These are phyloP conservation scores for Lutjanus argentimaculatus DNA, from an alignment of 2,797 vertebrate genomes.

Conservation along the genomic window DNA sequence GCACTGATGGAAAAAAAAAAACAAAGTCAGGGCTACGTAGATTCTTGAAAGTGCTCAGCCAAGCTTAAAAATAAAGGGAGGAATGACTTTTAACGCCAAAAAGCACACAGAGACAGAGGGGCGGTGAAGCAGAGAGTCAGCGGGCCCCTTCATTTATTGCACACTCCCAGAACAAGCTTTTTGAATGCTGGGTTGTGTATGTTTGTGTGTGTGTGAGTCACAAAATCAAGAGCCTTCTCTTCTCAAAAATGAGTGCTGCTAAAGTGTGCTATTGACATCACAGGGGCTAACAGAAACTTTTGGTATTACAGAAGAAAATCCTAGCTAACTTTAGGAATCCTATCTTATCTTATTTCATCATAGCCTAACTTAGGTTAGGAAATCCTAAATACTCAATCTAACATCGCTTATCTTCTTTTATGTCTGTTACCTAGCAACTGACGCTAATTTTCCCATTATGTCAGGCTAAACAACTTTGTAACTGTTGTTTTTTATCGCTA, in stretches of 20 bases:
- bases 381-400: too few relatives aligned
- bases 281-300: too few relatives aligned
- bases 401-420: too few relatives aligned
- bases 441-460: too few relatives aligned
- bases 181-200: slow-evolving; percentile 7
- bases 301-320: too few relatives aligned
- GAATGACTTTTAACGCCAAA: slow-evolving; percentile 70
- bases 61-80: slow-evolving; percentile 70
- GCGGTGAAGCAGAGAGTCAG: slow-evolving; percentile 48
- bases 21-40: slow-evolving; percentile 51
- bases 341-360: too few relatives aligned
- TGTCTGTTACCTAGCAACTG: too few relatives aligned
- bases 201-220: slow-evolving; percentile 4
- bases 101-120: slow-evolving; percentile 51
- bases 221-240: slow-evolving; percentile 9
- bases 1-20: slow-evolving; percentile 6
- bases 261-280: neutral
- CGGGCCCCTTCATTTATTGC: slow-evolving; percentile 51
- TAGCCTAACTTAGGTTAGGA: too few relatives aligned
- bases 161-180: slow-evolving; percentile 41
- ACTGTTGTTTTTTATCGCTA: too few relatives aligned
- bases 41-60: slow-evolving; percentile 70
- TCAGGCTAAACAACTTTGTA: too few relatives aligned
- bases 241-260: slow-evolving; percentile 9
- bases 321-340: too few relatives aligned